Evolutionary conservation across 2,888 invertebrate species (phyloP), one percentile per base, ranked within the genome.

Genomic region (Caenorhabditis doughertyi): DNA sequence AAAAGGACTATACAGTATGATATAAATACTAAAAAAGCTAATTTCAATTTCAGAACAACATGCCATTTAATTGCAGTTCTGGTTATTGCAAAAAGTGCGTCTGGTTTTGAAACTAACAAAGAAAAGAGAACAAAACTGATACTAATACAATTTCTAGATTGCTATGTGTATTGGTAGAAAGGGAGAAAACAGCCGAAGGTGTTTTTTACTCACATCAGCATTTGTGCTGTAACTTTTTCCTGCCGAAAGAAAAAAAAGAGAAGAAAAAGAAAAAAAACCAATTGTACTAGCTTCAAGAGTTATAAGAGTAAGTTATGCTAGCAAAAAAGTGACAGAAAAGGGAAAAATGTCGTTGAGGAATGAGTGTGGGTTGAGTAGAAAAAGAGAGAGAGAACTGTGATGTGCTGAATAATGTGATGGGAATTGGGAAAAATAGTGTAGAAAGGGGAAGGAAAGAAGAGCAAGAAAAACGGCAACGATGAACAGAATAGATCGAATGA

Each of bases 401-500:
- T 71, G 80, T 71, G 80, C 56, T 71, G 71, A 80, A 73, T 71
- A 80, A 68, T 71, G 72, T 71, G 72, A 80, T 71, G 64, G 80
- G 71, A 73, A 72, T 73, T 71, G 64, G 80, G 71, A 73, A 72
- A 55, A 35, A 27, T 47, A 35, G 70, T 27, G 62, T 42, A 44
- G 21, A n/a, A 39, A 27, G 73, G 16, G 27, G 55, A 25, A 29
- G 56, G 16, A 42, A 21, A n/a, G 27, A 13, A 3, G 68, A 71
- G 79, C 44, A 64, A 60, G 42, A 60, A 27, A 27, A 25, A 16
- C n/a, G n/a, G 13, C 25, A 29, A 35, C 18, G 39, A 35, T 29
- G 32, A 23, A 39, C 58, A 58, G 16, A 23, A 58, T 47, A n/a
- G 35, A 64, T 47, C 27, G 55, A 64, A 73, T 68, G 64, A 64